Conservation (phyloP, 2,797 vertebrate species). For the Apodemus agrarius region DNA sequence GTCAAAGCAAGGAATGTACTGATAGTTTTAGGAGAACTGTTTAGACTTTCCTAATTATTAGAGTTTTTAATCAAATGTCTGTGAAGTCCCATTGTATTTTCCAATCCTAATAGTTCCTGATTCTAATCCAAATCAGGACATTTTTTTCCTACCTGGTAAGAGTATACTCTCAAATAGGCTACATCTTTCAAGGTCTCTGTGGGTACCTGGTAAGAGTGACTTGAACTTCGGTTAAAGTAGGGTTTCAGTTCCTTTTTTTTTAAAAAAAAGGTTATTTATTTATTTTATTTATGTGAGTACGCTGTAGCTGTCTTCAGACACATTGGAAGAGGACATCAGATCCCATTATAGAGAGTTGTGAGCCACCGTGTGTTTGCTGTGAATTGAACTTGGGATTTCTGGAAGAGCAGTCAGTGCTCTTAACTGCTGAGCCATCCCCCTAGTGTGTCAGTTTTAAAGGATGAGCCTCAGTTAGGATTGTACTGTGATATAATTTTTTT, state of each 20-base stretch:
- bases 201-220: background rate
- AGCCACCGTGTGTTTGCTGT: too few species aligned
- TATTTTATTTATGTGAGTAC: too few species aligned
- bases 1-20: background rate
- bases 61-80: background rate
- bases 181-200: background rate
- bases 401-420: too few species aligned
- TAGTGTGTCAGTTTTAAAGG: slow-evolving; percentile 3
- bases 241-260: background rate
- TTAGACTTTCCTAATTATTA: background rate
- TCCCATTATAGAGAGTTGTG: too few species aligned
- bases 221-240: slow-evolving; percentile 10
- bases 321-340: background rate
- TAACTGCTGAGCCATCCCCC: too few species aligned
- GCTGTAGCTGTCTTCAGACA: too few species aligned
- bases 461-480: background rate
- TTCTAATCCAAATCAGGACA: background rate
- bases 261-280: too few species aligned
- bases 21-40: background rate
- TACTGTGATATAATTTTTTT: background rate
- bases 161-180: background rate
- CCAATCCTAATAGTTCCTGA: background rate
- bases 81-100: background rate
- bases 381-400: too few species aligned
- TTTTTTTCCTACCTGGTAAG: background rate